A percentile compares a stretch with the other conserved stretches of the same genome.
These are phyloP conservation scores for Pica pica DNA, from an alignment of 2,113 vertebrate genomes.

Conservation along the genomic window DNA sequence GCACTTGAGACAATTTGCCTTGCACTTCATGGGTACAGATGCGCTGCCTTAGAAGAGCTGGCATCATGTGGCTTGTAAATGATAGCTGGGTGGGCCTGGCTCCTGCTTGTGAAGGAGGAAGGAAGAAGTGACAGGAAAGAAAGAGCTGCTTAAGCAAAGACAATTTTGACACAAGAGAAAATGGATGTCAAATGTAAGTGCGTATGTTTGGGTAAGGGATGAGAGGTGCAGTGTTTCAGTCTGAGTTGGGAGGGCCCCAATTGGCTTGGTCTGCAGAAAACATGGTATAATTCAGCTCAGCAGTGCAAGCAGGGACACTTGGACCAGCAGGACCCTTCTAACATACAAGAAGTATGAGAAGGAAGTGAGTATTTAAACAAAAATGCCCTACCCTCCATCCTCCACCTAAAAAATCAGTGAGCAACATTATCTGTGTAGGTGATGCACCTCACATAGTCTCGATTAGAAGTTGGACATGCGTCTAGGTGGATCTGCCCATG, in stretches of 20 bases:
- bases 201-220: background rate
- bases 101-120: background rate
- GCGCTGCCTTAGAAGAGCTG: background rate
- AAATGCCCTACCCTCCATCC: background rate
- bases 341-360: background rate
- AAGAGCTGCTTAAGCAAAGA: background rate
- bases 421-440: background rate
- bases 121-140: background rate
- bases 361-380: background rate
- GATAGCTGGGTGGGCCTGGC: background rate
- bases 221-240: fast-evolving
- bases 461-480: background rate
- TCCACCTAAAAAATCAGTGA: background rate
- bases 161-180: background rate
- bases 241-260: background rate
- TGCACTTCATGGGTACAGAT: background rate
- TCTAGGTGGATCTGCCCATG: background rate
- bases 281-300: background rate
- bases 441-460: background rate
- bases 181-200: background rate
- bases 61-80: background rate
- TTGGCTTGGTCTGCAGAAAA: background rate
- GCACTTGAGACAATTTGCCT: slow-evolving; percentile 42
- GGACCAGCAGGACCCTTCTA: background rate
- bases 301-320: background rate